Conservation (phyloP, 2,888 invertebrate species). For the Gari tellinella region DNA sequence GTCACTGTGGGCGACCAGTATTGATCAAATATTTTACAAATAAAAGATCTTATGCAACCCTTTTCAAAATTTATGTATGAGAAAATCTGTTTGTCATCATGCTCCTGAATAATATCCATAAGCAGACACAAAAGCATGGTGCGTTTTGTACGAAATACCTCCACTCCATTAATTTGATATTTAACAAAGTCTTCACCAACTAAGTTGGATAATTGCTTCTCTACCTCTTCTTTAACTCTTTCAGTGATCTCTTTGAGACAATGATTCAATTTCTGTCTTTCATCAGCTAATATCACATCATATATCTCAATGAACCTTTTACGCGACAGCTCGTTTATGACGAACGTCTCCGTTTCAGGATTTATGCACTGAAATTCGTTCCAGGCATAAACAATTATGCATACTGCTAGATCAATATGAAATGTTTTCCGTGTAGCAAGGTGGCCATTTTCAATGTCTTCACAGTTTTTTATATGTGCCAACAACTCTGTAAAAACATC, state of each 20-base stretch:
- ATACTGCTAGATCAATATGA: constrained; percentile 4
- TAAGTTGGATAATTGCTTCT: too few species aligned
- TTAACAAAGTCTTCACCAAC: too few species aligned
- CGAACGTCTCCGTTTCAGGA: too few species aligned
- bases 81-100: not conserved
- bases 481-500: constrained; percentile 2
- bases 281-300: too few species aligned
- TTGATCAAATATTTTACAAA: not conserved
- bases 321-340: too few species aligned
- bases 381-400: not conserved
- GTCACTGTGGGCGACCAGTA: not conserved
- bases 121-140: not conserved
- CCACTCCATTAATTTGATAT: not conserved
- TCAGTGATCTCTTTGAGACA: too few species aligned
- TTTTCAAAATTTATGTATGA: not conserved
- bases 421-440: constrained; percentile 3
- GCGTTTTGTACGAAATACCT: constrained; percentile 1
- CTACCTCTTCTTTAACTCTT: too few species aligned
- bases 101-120: not conserved
- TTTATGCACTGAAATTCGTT: too few species aligned
- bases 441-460: not conserved
- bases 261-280: too few species aligned
- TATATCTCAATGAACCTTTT: too few species aligned
- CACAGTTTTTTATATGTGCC: too few species aligned
- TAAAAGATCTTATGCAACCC: not conserved